These are phyloP conservation scores for Anthophora plumipes DNA, from an alignment of 2,888 invertebrate species.

Conservation along the genomic window DNA sequence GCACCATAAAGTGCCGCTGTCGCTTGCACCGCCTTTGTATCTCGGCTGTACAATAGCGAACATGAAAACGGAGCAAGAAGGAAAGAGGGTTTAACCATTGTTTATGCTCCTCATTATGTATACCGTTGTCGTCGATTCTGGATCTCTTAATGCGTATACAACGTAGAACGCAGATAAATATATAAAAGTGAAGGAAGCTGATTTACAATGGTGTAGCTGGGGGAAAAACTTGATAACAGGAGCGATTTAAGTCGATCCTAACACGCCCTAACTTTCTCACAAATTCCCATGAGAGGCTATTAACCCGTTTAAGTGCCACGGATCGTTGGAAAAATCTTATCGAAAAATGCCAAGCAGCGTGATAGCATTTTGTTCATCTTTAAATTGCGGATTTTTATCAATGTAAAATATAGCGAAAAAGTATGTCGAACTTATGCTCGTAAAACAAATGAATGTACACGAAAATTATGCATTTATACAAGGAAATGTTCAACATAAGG, in stretches of 20 bases:
- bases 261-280: conserved; percentile 8
- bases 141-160: conserved; percentile 39
- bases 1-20: conserved; percentile 76
- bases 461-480: no score
- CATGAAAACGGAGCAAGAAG: conserved; percentile 32
- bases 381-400: no score
- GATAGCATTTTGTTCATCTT: no score
- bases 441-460: no score
- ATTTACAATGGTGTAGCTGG: conserved; percentile 42
- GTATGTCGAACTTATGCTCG: no score
- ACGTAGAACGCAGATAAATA: conserved; percentile 6
- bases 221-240: conserved; percentile 43
- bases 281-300: conserved; percentile 23
- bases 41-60: conserved; percentile 29
- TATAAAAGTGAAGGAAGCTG: conserved; percentile 18
- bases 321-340: no score
- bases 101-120: conserved; percentile 77
- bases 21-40: conserved; percentile 65
- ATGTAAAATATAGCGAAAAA: no score
- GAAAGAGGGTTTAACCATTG: conserved; percentile 68
- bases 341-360: no score
- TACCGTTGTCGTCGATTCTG: conserved; percentile 66
- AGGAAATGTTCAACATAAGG: no score
- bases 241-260: conserved; percentile 34
- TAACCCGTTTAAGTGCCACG: no score